A percentile compares a stretch with the other conserved stretches of the same genome.
Evolutionary conservation across 1,140 invertebrate species (phyloP).

Genomic region (Bombus ignitus): DNA sequence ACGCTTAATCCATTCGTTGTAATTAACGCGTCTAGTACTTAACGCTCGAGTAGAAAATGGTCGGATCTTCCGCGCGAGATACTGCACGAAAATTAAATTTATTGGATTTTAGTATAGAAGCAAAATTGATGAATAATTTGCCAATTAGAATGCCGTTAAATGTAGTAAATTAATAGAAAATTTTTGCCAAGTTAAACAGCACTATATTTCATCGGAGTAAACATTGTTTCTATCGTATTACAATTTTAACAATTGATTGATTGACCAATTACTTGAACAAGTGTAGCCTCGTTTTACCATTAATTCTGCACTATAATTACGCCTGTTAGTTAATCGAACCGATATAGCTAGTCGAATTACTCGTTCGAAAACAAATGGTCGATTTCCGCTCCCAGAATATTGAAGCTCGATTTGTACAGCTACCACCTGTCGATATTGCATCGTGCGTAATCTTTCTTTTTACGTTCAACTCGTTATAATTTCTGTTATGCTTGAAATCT

Average conservation of each 20-base stretch:
- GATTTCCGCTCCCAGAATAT: neutral
- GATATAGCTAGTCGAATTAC: conserved; percentile 14
- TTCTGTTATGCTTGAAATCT: neutral
- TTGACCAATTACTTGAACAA: neutral
- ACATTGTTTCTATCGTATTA: neutral
- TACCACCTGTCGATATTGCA: no score
- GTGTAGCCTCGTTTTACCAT: conserved; percentile 12
- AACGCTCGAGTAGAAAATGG: neutral
- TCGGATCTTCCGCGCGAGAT: neutral
- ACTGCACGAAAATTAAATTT: neutral
- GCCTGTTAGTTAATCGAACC: conserved; percentile 8
- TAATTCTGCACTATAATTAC: conserved; percentile 21
- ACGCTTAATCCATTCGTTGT: neutral
- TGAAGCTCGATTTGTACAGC: neutral
- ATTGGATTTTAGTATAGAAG: neutral
- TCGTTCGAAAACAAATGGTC: conserved; percentile 19
- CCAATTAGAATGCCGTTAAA: neutral
- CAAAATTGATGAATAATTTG: neutral
- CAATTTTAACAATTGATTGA: conserved; percentile 1
- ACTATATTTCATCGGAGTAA: neutral
- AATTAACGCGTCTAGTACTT: neutral
- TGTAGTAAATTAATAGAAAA: neutral
- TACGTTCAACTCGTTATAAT: neutral
- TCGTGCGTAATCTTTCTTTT: neutral
- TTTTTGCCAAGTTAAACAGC: neutral